Conservation (phyloP, 1,140 invertebrate genomes). For the Grapholita molesta region DNA sequence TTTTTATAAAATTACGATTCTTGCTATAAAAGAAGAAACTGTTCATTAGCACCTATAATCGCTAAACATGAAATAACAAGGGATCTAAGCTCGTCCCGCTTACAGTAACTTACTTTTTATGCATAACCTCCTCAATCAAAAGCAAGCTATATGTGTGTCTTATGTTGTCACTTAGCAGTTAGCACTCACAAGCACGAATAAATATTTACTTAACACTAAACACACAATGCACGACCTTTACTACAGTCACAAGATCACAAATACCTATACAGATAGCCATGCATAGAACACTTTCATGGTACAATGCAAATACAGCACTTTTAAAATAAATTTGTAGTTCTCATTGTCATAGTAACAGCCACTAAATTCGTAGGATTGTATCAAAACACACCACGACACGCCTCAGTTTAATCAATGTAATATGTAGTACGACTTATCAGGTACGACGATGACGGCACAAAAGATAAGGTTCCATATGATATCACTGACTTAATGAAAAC, state of each 20-base stretch:
- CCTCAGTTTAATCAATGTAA: constrained; percentile 4
- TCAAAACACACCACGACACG: not conserved
- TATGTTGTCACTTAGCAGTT: not conserved
- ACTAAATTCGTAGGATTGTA: not conserved
- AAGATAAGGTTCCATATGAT: constrained; percentile 1
- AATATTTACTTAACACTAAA: not conserved
- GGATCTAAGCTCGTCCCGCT: not conserved
- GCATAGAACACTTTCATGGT: not conserved
- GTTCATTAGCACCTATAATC: not conserved
- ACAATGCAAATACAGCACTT: no score
- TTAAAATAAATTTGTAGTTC: not conserved
- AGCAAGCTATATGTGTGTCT: not conserved
- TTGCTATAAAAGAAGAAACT: no score
- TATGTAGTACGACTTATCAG: constrained; percentile 1
- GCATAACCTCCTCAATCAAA: not conserved
- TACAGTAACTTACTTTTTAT: constrained; percentile 9
- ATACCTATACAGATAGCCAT: not conserved
- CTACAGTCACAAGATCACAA: not conserved
- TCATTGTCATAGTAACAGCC: not conserved
- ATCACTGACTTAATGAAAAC: constrained; percentile 4
- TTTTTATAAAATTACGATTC: no score
- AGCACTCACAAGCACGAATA: not conserved
- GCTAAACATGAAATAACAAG: not conserved
- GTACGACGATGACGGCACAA: constrained; percentile 1
- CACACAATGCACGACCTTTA: not conserved